These are phyloP conservation scores for Mimachlamys varia DNA, from an alignment of 2,888 invertebrate species.

Conservation along the genomic window DNA sequence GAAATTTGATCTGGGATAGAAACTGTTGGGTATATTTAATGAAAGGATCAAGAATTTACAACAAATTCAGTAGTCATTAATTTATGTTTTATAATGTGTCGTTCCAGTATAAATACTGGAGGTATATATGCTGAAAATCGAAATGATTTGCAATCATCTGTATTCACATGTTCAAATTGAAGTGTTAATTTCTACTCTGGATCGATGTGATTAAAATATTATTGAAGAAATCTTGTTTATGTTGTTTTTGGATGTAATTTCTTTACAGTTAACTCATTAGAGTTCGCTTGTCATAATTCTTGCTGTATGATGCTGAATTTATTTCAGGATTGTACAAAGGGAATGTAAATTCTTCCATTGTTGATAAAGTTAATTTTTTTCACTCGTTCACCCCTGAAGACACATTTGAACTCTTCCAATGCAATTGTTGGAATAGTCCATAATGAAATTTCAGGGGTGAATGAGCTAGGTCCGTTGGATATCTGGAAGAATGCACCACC, in stretches of 20 bases:
- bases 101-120: background rate
- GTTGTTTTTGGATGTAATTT: background rate
- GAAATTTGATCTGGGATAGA: conserved; percentile 13
- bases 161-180: conserved; percentile 14
- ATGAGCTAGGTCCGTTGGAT: too few species aligned
- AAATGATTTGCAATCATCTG: conserved; percentile 6
- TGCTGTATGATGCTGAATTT: too few species aligned
- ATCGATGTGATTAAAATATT: conserved; percentile 36
- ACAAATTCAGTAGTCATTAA: background rate
- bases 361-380: too few species aligned
- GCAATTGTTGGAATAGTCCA: too few species aligned
- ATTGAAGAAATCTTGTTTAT: background rate
- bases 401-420: too few species aligned
- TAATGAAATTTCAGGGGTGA: too few species aligned
- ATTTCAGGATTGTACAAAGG: too few species aligned
- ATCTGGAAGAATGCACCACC: too few species aligned
- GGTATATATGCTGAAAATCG: background rate
- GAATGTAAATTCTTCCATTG: too few species aligned
- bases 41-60: background rate
- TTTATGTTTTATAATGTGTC: conserved; percentile 28
- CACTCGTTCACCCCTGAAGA: too few species aligned
- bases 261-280: too few species aligned
- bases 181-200: conserved; percentile 26
- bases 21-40: conserved; percentile 28
- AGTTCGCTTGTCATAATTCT: too few species aligned